A percentile compares a stretch with the other conserved stretches of the same genome.
phyloP scores from a whole-genome alignment of 2,797 vertebrate genomes.

The Ambastaia sidthimunki region DNA sequence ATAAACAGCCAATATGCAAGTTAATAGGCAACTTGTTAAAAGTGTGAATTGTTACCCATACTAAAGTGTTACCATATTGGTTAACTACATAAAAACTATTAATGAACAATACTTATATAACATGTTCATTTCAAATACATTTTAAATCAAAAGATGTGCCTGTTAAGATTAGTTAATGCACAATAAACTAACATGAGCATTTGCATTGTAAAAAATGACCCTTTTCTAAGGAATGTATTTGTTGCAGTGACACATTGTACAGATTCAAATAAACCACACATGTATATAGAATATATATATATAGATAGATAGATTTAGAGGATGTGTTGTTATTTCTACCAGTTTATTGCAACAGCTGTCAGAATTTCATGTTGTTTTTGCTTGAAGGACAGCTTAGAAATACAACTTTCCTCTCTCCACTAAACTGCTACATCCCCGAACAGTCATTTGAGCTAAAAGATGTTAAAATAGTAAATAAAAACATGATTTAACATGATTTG shows the following conservation, averaged over 20 bases:
- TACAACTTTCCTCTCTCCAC: constrained; percentile 26
- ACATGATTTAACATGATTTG: constrained; percentile 32
- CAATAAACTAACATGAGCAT: too few relatives aligned
- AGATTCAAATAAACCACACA: constrained; percentile 36
- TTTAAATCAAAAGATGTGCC: too few relatives aligned
- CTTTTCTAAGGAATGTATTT: constrained; percentile 5
- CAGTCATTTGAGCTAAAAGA: constrained; percentile 26
- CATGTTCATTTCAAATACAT: too few relatives aligned
- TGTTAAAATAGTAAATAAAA: constrained; percentile 20
- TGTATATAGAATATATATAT: constrained; percentile 13
- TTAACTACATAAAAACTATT: too few relatives aligned
- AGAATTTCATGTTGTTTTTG: too few relatives aligned
- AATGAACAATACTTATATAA: too few relatives aligned
- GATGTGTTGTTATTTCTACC: constrained; percentile 9
- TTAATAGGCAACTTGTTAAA: too few relatives aligned
- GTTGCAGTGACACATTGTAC: constrained; percentile 10
- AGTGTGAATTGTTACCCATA: too few relatives aligned
- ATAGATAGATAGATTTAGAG: background rate
- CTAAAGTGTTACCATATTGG: too few relatives aligned
- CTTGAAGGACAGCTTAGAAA: constrained; percentile 34
- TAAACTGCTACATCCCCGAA: constrained; percentile 19
- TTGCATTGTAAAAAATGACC: too few relatives aligned
- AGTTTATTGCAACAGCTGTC: constrained; percentile 39
- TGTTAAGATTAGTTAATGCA: too few relatives aligned
- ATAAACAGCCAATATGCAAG: too few relatives aligned